Evolutionary conservation across 1,140 invertebrate species (phyloP).

Genomic region (Zeugodacus cucurbitae): DNA sequence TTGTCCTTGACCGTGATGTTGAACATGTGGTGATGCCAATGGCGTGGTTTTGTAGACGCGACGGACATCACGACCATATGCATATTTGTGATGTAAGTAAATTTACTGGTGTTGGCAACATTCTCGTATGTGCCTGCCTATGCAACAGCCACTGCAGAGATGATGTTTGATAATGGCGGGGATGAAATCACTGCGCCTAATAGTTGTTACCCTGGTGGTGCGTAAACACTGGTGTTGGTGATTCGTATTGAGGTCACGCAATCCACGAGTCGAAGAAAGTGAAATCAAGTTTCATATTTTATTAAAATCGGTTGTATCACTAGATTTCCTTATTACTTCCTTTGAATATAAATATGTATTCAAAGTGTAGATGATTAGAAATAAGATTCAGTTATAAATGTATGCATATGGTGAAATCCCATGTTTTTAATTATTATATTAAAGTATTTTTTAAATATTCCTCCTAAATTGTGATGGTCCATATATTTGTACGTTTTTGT

Average conservation of each 20-base stretch:
- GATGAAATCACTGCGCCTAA: neutral
- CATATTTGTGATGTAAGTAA: slow-evolving; percentile 30
- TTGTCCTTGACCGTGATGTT: slow-evolving; percentile 33
- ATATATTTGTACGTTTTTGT: too few relatives aligned
- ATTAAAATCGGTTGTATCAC: too few relatives aligned
- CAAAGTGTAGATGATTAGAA: too few relatives aligned
- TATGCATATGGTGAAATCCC: too few relatives aligned
- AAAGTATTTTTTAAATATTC: too few relatives aligned
- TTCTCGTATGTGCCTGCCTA: neutral
- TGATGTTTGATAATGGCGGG: neutral
- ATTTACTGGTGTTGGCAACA: slow-evolving; percentile 16
- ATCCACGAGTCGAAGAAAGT: slow-evolving; percentile 17
- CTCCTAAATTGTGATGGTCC: too few relatives aligned
- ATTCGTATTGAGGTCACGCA: slow-evolving; percentile 16
- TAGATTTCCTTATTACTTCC: too few relatives aligned
- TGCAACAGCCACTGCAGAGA: neutral
- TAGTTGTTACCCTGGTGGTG: neutral
- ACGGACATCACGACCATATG: neutral
- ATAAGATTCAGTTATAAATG: too few relatives aligned
- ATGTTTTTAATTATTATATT: too few relatives aligned
- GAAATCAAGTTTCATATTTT: neutral
- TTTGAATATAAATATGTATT: too few relatives aligned
- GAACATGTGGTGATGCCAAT: slow-evolving; percentile 28
- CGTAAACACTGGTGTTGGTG: neutral
- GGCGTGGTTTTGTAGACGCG: slow-evolving; percentile 20